Evolutionary conservation across 2,888 invertebrate species (phyloP).

Genomic region (Eupithecia centaureata): DNA sequence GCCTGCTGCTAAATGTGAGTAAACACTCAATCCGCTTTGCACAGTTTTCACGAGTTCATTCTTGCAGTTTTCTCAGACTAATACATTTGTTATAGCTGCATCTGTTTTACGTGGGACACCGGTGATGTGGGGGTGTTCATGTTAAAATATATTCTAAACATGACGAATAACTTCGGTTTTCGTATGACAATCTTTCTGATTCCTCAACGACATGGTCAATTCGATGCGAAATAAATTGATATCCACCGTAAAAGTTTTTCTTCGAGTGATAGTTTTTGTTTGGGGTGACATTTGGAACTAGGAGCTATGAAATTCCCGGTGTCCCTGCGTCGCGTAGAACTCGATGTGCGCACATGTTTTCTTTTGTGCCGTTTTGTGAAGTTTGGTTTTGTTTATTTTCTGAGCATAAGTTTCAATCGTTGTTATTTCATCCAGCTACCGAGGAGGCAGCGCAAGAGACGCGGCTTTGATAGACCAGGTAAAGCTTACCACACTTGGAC

Average conservation of each 20-base stretch:
- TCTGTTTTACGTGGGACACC: slow-evolving; percentile 61
- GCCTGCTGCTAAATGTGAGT: slow-evolving; percentile 78
- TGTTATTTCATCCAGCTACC: slow-evolving; percentile 85
- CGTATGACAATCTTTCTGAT: background rate
- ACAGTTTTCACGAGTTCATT: slow-evolving; percentile 78
- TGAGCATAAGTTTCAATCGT: slow-evolving; percentile 81
- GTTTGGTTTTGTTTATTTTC: slow-evolving; percentile 80
- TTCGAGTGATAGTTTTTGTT: background rate
- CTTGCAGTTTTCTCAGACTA: slow-evolving; percentile 80
- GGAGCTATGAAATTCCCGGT: slow-evolving; percentile 17
- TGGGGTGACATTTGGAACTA: background rate
- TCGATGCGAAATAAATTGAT: background rate
- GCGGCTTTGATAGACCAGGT: slow-evolving; percentile 85
- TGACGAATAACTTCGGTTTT: background rate
- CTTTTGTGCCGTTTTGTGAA: slow-evolving; percentile 82
- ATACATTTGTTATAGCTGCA: slow-evolving; percentile 69
- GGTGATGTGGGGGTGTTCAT: slow-evolving; percentile 12
- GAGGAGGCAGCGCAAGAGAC: slow-evolving; percentile 85
- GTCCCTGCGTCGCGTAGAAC: slow-evolving; percentile 54
- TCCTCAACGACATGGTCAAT: background rate
- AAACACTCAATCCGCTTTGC: slow-evolving; percentile 74
- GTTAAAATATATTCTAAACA: background rate
- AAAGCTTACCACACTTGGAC: slow-evolving; percentile 77
- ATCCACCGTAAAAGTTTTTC: background rate
- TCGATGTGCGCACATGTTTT: slow-evolving; percentile 63